Evolutionary conservation across 2,888 invertebrate genomes (phyloP).

Genomic region (Listrodromus nycthemerus): DNA sequence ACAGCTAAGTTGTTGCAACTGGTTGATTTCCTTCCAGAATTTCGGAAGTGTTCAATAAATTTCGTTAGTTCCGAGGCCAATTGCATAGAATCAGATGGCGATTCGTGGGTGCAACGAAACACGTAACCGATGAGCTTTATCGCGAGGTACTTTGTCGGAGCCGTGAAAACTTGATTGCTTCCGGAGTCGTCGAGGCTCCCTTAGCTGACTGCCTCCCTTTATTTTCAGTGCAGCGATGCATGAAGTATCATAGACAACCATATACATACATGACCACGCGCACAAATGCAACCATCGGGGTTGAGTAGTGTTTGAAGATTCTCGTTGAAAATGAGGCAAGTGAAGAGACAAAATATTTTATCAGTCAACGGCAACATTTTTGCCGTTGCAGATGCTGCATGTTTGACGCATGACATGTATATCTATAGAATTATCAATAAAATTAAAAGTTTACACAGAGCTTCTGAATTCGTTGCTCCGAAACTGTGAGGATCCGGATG

Average conservation of each 20-base stretch:
- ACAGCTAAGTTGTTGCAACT: neutral
- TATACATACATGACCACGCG: neutral
- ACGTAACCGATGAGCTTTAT: conserved; percentile 17
- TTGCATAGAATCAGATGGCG: neutral
- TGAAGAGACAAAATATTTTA: conserved; percentile 9
- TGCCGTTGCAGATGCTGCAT: neutral
- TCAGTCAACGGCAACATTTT: neutral
- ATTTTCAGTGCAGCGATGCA: conserved; percentile 11
- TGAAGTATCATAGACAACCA: neutral
- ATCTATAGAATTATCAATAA: neutral
- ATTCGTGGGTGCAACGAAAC: neutral
- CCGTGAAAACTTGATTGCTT: conserved; percentile 67
- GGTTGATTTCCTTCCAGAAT: neutral
- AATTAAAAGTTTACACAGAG: neutral
- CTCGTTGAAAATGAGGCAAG: neutral
- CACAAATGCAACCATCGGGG: neutral
- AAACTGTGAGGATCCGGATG: neutral
- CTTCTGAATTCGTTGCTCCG: neutral
- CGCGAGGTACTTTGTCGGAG: conserved; percentile 45
- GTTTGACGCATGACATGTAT: too few species aligned
- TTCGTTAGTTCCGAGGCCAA: neutral
- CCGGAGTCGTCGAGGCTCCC: conserved; percentile 24
- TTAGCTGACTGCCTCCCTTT: neutral
- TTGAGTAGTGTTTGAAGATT: neutral
- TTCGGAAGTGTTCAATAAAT: neutral